These are phyloP conservation scores for Vidua macroura DNA, from an alignment of 2,113 vertebrate genomes.

Conservation along the genomic window DNA sequence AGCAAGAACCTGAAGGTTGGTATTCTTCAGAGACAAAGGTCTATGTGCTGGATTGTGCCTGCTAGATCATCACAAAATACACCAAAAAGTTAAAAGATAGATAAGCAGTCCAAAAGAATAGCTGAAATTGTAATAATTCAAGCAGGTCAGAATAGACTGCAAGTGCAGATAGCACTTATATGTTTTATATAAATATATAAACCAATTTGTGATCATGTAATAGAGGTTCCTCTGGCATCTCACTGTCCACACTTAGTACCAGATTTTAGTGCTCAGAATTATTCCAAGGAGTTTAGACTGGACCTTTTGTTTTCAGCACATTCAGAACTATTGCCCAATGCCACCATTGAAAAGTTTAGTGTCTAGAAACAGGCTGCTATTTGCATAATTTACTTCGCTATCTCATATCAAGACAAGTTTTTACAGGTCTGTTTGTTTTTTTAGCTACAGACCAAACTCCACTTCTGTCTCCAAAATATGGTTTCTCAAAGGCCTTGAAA, in stretches of 20 bases:
- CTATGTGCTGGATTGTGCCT: not conserved
- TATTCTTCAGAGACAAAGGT: not conserved
- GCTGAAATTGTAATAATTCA: not conserved
- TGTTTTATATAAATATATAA: not conserved
- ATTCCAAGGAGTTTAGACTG: not conserved
- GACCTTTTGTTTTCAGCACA: not conserved
- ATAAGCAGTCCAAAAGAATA: not conserved
- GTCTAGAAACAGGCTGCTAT: not conserved
- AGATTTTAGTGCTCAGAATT: not conserved
- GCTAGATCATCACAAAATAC: not conserved
- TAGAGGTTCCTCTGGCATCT: not conserved
- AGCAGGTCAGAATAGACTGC: not conserved
- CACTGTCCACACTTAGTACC: not conserved
- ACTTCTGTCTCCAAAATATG: not conserved
- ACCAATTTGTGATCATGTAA: not conserved
- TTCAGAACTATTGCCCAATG: not conserved
- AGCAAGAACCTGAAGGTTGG: not conserved
- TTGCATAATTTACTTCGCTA: not conserved
- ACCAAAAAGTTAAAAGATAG: not conserved
- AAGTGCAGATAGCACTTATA: not conserved
- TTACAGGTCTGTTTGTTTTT: not conserved
- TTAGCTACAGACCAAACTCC: not conserved
- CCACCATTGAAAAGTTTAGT: not conserved
- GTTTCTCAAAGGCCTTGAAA: not conserved
- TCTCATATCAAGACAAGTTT: not conserved